Base-by-base conservation (phyloP, 2,797 vertebrate genomes). In the Chrosomus eos region DNA sequence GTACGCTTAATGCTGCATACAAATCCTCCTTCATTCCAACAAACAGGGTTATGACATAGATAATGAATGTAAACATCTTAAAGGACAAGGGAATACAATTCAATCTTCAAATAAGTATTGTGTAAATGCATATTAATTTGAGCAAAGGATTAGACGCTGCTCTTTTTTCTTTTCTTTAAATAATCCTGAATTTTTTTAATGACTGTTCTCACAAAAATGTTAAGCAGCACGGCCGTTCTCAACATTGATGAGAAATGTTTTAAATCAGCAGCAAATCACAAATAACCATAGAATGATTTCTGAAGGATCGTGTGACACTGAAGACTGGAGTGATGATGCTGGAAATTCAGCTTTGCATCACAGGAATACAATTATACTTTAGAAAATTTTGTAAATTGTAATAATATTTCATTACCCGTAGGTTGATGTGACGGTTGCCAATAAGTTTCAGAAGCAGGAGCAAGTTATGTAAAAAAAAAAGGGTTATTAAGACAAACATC, bases 11-110 rank as follows among this genome's bases (percentile, higher is more conserved):
- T 55, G 67, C 43, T 36, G 67, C 36, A 81, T 53, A 16, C 71
- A 83, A 86, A 80, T 83, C 84, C 87, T 31, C 70, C 58, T 64
- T 77, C 33, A 8, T 33, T 60, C 28, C 66, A 74, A 53, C 36
- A 23, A 33, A 76, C 13, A 58, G 13, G 21, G 51, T 18, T 64
- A 68, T 18, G 16, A 23, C 0, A 7, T 60, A 48, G 28, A 64
- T 31, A 31, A 64, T 64, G 28, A 64, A 53, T 31, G 51, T 13
- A 13, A 26, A 8, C 14, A 73, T 55, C 36, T 53, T 7, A 11
- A 75, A 55, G 6, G 48, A n/a, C 31, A 55, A 75, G 33, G 72
- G 19, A 7, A 33, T 31, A 26, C 26, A 19, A 11, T 58, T 58
- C 11, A 60, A 13, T 26, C 10, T 13, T 60, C 58, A 60, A 58